A percentile compares a stretch with the other conserved stretches of the same genome.
phyloP scores from a whole-genome alignment of 2,888 invertebrate species.

The Diplolepis rosae region DNA sequence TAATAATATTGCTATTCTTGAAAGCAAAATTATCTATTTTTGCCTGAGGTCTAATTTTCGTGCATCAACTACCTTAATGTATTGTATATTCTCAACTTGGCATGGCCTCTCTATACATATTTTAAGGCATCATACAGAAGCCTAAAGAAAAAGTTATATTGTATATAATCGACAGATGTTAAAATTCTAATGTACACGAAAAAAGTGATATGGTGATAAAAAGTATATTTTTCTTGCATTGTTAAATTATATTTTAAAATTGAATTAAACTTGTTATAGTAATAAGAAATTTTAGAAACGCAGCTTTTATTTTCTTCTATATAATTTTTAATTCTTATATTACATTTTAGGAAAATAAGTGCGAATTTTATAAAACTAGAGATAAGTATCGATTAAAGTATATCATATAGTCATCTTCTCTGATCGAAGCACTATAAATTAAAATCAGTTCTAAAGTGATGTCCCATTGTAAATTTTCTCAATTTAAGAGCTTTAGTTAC shows the following conservation, averaged over 20 bases:
- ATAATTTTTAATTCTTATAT: background rate
- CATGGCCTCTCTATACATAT: no score
- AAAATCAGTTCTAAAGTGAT: background rate
- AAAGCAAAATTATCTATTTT: no score
- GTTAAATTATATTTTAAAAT: background rate
- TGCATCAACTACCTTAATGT: no score
- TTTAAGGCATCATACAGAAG: no score
- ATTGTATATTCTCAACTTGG: no score
- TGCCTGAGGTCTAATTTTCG: no score
- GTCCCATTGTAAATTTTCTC: no score
- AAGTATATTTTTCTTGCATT: constrained; percentile 24
- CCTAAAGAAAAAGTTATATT: background rate
- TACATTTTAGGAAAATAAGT: background rate
- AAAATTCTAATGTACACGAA: background rate
- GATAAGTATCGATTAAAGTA: no score
- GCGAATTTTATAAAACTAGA: background rate
- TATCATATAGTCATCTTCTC: no score
- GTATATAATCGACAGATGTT: background rate
- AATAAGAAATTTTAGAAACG: background rate
- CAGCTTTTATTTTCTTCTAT: background rate
- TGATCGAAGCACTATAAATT: background rate
- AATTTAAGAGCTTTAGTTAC: no score
- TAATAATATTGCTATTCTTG: no score
- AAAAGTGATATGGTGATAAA: background rate
- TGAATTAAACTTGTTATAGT: background rate